Conservation (phyloP, 2,797 vertebrate species). For the Lepilemur septentrionalis region DNA sequence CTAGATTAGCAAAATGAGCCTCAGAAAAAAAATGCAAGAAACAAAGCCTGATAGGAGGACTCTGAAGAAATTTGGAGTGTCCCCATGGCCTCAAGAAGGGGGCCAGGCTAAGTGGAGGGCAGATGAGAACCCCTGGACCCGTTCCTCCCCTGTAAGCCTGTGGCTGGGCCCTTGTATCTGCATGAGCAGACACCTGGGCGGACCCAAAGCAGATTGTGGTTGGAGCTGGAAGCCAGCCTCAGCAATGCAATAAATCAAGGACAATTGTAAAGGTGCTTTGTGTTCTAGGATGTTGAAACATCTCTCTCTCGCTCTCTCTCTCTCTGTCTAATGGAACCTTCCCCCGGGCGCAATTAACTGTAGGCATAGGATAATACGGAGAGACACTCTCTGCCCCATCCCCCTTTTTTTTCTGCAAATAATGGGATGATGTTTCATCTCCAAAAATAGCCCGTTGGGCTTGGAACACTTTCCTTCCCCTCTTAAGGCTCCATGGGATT, state of each 20-base stretch:
- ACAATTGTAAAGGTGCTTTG: constrained; percentile 60
- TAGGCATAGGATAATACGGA: neutral
- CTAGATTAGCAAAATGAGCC: no score
- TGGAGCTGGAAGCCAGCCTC: neutral
- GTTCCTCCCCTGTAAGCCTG: neutral
- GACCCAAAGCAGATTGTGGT: neutral
- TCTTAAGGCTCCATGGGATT: neutral
- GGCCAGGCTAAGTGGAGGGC: neutral
- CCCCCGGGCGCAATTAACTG: constrained; percentile 9
- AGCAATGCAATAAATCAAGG: constrained; percentile 44
- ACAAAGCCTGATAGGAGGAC: neutral
- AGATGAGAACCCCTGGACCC: neutral
- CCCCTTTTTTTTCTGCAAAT: constrained; percentile 10
- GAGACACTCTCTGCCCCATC: neutral
- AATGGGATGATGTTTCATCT: constrained; percentile 52
- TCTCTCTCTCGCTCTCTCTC: neutral
- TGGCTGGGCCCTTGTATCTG: neutral
- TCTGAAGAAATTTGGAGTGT: neutral
- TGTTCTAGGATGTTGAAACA: constrained; percentile 33
- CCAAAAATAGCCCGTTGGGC: constrained; percentile 40
- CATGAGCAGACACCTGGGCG: neutral
- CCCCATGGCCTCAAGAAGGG: neutral
- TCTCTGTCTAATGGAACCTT: neutral
- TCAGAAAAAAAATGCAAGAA: neutral
- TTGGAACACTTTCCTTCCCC: constrained; percentile 40